Evolutionary conservation across 2,888 invertebrate species (phyloP).

Genomic region (Lamellibrachia columna): DNA sequence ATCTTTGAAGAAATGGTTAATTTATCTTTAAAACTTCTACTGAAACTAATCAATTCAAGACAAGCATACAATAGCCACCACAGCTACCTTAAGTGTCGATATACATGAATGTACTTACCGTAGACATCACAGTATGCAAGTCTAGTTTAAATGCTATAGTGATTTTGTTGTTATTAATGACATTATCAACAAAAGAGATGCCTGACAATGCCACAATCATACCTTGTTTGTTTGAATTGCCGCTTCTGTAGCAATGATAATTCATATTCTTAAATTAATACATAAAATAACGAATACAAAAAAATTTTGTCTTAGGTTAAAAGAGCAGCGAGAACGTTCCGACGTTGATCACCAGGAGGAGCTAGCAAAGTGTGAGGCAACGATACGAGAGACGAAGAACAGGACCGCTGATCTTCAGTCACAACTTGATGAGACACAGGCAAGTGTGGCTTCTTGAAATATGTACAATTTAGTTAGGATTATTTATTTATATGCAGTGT

Average conservation of each 20-base stretch:
- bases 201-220: background rate
- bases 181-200: background rate
- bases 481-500: background rate
- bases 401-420: slow-evolving; percentile 57
- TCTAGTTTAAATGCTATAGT: too few species aligned
- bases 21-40: too few species aligned
- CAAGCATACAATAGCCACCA: too few species aligned
- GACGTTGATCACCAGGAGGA: slow-evolving; percentile 97
- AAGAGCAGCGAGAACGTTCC: slow-evolving; percentile 91
- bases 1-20: too few species aligned
- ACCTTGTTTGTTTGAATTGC: background rate
- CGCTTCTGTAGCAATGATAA: background rate
- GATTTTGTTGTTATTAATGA: too few species aligned
- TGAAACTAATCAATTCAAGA: too few species aligned
- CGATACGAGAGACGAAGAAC: slow-evolving; percentile 81
- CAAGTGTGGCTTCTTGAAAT: background rate
- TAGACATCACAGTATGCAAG: too few species aligned
- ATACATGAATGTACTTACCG: too few species aligned
- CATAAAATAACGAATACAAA: background rate
- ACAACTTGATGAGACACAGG: slow-evolving; percentile 63
- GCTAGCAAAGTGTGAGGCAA: slow-evolving; percentile 89
- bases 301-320: slow-evolving; percentile 48
- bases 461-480: background rate
- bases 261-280: background rate
- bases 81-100: too few species aligned